Conservation (phyloP, 2,797 vertebrate genomes). For the Pelochelys cantorii region DNA sequence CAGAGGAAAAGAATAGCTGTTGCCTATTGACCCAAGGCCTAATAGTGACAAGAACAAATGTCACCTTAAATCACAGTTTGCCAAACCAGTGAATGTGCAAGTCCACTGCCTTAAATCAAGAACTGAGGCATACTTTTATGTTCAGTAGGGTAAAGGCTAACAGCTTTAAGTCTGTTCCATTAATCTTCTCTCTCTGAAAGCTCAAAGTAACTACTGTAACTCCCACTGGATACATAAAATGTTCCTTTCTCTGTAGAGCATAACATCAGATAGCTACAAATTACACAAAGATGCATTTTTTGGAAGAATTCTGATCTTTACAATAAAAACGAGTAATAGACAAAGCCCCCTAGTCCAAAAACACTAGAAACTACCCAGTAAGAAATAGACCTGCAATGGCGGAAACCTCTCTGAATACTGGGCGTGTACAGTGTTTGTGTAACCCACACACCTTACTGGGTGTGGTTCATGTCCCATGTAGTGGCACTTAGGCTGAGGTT, state of each 20-base stretch:
- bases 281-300: neutral
- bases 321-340: neutral
- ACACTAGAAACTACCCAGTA: neutral
- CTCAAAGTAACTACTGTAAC: neutral
- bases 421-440: neutral
- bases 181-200: slow-evolving; percentile 30
- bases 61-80: slow-evolving; percentile 30
- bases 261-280: neutral
- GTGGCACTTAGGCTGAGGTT: no score
- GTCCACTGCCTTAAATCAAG: neutral
- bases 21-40: slow-evolving; percentile 14
- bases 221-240: neutral
- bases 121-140: neutral
- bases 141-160: slow-evolving; percentile 36
- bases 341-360: neutral
- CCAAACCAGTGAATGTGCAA: neutral
- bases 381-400: neutral
- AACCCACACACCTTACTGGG: no score
- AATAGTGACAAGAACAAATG: neutral
- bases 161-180: neutral
- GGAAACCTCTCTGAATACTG: neutral
- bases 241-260: neutral
- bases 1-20: neutral
- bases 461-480: no score
- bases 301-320: neutral